phyloP scores from a whole-genome alignment of 2,113 vertebrate species.

The Callopanchax toddi region DNA sequence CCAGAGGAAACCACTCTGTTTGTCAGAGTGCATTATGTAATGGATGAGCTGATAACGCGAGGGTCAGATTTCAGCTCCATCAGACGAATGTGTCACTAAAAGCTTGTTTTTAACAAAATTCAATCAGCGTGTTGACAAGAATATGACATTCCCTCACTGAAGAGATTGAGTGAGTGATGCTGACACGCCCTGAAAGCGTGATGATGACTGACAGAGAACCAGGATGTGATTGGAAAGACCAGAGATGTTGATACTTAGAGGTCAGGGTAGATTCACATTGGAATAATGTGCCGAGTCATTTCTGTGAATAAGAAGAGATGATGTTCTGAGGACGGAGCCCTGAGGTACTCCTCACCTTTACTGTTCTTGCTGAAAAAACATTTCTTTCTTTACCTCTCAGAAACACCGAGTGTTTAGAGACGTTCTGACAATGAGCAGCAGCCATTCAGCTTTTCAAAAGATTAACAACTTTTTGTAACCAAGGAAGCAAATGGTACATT shows the following conservation, averaged over 20 bases:
- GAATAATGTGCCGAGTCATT: background rate
- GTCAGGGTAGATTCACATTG: background rate
- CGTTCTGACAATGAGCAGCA: no score
- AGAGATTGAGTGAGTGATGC: slow-evolving; percentile 2
- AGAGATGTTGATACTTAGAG: no score
- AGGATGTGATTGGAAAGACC: no score
- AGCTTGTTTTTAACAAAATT: slow-evolving; percentile 7
- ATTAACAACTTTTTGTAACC: no score
- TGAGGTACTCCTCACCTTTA: slow-evolving; percentile 5
- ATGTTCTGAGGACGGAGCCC: background rate
- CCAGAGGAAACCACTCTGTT: background rate
- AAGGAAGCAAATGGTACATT: no score
- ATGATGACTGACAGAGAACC: slow-evolving; percentile 14
- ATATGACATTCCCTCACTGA: slow-evolving; percentile 4
- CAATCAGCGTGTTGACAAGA: slow-evolving; percentile 12
- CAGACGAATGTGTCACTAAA: background rate
- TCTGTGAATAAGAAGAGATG: background rate
- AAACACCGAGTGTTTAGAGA: no score
- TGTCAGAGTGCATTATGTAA: background rate
- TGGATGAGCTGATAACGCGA: background rate
- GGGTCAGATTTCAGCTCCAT: slow-evolving; percentile 21
- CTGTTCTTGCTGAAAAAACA: no score
- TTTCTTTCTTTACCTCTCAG: no score
- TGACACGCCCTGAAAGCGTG: slow-evolving; percentile 24
- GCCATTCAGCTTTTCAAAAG: no score